Percentiles rank a stretch among this genome's conserved stretches.
Evolutionary conservation across 2,797 vertebrate species (phyloP).

Genomic region (Hyperoplus immaculatus): DNA sequence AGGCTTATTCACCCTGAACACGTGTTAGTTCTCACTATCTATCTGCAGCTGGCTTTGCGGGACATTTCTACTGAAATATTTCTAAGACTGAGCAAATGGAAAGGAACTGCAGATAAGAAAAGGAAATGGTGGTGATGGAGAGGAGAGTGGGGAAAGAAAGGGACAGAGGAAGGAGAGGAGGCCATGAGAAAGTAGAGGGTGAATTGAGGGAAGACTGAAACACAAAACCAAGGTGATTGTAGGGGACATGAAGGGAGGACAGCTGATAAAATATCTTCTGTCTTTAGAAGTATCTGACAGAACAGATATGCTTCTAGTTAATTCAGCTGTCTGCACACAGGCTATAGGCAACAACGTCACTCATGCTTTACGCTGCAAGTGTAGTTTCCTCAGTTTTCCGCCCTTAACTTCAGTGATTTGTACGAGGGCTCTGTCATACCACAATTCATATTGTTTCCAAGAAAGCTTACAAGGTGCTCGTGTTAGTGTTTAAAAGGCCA

Average conservation of each 20-base stretch:
- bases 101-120: constrained; percentile 34
- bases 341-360: not conserved
- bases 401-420: no score
- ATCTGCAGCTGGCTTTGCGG: constrained; percentile 21
- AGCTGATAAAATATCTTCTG: no score
- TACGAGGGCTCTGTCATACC: no score
- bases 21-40: constrained; percentile 14
- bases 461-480: no score
- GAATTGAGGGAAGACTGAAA: not conserved
- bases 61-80: constrained; percentile 2
- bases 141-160: constrained; percentile 11
- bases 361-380: not conserved
- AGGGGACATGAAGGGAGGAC: not conserved
- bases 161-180: not conserved
- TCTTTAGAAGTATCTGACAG: not conserved
- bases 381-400: no score
- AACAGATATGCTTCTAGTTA: not conserved
- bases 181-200: not conserved
- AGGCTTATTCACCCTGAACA: constrained; percentile 19
- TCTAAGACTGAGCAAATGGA: constrained; percentile 9
- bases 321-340: not conserved
- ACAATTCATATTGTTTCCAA: no score
- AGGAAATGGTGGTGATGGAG: constrained; percentile 19
- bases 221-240: not conserved
- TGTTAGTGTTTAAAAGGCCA: not conserved